Base-by-base conservation (phyloP, 2,888 invertebrate genomes). In the Rhabditoides inermis region DNA sequence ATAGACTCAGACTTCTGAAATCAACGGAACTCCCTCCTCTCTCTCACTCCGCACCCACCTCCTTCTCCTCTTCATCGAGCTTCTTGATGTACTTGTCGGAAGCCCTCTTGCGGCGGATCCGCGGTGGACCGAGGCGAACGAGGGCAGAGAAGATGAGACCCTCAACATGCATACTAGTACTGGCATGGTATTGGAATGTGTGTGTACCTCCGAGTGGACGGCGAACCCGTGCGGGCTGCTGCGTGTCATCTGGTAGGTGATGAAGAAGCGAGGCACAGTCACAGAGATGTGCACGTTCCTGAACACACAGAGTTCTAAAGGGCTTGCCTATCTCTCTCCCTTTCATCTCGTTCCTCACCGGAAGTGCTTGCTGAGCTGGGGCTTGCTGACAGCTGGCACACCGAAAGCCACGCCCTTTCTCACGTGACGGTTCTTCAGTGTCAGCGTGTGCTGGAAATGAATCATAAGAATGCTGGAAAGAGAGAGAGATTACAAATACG, bases 171-270 rank as follows among this genome's bases (percentile, higher is more conserved):
- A n/a, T n/a, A n/a, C n/a, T n/a, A n/a, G n/a, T n/a, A n/a, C n/a
- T n/a, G n/a, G n/a, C n/a, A n/a, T n/a, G n/a, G n/a, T n/a, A n/a
- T n/a, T n/a, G n/a, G n/a, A n/a, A n/a, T n/a, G n/a, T n/a, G n/a
- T n/a, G n/a, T n/a, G n/a, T n/a, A n/a, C n/a, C n/a, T n/a, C n/a
- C n/a, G n/a, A n/a, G n/a, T n/a, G n/a, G n/a, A n/a, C n/a, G n/a
- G n/a, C n/a, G n/a, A n/a, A n/a, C n/a, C n/a, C 49, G 40, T 49
- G 42, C 2, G 50, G 42, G 10, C 42, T 57, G 0, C 91, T 88
- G 68, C 90, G 92, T 0, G 94, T 94, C 84, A 94, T 91, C 95
- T 94, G 95, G 80, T 95, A 95, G 76, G 86, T 87, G 7, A 90
- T 80, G 60, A 81, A 77, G 67, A 82, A 82, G 66, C 87, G 85